Conservation (phyloP, 2,113 vertebrate genomes). For the Otis tarda region DNA sequence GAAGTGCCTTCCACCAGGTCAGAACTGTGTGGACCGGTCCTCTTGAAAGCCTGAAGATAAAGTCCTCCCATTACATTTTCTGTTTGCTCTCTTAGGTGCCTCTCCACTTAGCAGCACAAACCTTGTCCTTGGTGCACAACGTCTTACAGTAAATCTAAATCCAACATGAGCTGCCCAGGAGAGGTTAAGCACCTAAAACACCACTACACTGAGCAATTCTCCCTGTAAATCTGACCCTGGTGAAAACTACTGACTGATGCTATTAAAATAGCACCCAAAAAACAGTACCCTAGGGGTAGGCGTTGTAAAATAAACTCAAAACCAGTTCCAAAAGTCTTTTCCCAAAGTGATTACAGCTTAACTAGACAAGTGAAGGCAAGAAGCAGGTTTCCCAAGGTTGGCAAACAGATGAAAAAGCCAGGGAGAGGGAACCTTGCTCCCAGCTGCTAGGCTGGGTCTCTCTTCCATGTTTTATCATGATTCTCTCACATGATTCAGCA, state of each 20-base stretch:
- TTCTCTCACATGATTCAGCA: conserved; percentile 1
- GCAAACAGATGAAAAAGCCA: neutral
- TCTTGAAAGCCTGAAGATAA: neutral
- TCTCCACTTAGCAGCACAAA: neutral
- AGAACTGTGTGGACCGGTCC: neutral
- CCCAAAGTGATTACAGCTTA: neutral
- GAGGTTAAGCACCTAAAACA: neutral
- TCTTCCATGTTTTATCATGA: neutral
- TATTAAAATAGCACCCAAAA: neutral
- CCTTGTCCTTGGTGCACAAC: neutral
- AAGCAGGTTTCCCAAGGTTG: neutral
- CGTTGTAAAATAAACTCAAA: neutral
- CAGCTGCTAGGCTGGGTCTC: neutral
- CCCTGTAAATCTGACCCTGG: neutral
- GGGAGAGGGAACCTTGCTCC: neutral
- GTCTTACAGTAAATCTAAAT: neutral
- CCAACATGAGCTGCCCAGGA: neutral
- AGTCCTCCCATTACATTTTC: neutral
- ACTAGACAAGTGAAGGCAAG: neutral
- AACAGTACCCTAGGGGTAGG: neutral
- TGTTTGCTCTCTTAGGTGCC: neutral
- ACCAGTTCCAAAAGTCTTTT: neutral
- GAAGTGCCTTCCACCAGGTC: neutral
- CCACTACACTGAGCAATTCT: neutral
- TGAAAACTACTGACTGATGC: neutral